phyloP scores from a whole-genome alignment of 2,797 vertebrate species.

The Euphonia xanthogaster region DNA sequence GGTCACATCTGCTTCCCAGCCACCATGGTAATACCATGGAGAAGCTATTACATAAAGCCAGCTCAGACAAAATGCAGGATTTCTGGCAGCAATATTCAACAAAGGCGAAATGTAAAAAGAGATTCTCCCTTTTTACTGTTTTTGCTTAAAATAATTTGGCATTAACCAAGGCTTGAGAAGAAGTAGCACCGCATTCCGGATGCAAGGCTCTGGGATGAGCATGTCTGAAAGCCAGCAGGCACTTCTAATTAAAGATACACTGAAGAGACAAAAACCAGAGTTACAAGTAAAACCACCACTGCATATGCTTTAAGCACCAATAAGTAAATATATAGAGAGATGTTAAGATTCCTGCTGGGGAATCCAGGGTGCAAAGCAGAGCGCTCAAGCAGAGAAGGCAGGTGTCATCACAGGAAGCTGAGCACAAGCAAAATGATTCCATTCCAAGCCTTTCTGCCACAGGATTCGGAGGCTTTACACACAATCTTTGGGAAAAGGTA shows the following conservation, averaged over 20 bases:
- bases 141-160: slow-evolving; percentile 27
- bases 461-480: neutral
- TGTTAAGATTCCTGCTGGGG: neutral
- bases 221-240: slow-evolving; percentile 24
- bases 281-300: neutral
- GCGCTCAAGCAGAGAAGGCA: slow-evolving; percentile 30
- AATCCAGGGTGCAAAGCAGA: slow-evolving; percentile 16
- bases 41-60: slow-evolving; percentile 11
- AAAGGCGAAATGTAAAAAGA: neutral
- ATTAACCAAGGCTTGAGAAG: slow-evolving; percentile 15
- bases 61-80: neutral
- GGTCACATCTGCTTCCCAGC: neutral
- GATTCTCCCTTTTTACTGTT: neutral
- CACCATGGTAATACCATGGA: neutral
- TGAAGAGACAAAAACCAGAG: neutral
- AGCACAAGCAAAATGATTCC: neutral
- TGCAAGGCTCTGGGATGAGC: neutral
- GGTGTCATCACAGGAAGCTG: neutral
- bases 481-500: neutral
- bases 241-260: slow-evolving; percentile 34
- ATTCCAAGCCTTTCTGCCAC: slow-evolving; percentile 24
- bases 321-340: neutral
- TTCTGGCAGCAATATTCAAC: slow-evolving; percentile 3
- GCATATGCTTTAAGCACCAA: neutral
- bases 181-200: slow-evolving; percentile 13